Conservation (phyloP, 2,797 vertebrate genomes). For the Aeoliscus strigatus region DNA sequence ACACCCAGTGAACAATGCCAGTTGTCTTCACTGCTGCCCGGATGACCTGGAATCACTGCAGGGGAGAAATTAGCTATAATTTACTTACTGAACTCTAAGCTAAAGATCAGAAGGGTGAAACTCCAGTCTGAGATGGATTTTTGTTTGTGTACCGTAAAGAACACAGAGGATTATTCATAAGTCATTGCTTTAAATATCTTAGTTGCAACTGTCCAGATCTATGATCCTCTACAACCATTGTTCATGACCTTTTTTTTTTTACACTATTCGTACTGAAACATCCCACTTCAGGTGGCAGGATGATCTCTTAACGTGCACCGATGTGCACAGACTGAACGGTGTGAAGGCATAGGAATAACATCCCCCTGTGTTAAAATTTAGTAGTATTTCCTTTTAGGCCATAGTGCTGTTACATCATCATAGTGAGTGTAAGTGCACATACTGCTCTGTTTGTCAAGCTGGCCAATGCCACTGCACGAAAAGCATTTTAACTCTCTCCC, state of each 20-base stretch:
- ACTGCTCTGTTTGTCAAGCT: slow-evolving; percentile 16
- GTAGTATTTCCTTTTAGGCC: slow-evolving; percentile 21
- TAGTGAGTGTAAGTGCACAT: slow-evolving; percentile 11
- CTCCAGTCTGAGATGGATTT: background rate
- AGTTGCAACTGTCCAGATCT: background rate
- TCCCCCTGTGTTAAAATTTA: slow-evolving; percentile 19
- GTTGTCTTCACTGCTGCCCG: background rate
- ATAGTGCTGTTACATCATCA: slow-evolving; percentile 32
- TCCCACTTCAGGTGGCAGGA: slow-evolving; percentile 8
- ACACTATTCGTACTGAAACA: slow-evolving; percentile 9
- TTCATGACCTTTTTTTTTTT: slow-evolving; percentile 6
- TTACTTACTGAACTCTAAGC: background rate
- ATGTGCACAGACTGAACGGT: slow-evolving; percentile 33
- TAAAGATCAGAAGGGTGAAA: background rate
- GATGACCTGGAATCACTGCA: background rate
- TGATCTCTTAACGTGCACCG: slow-evolving; percentile 26
- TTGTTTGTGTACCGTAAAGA: background rate
- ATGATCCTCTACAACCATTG: too few relatives aligned
- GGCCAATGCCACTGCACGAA: slow-evolving; percentile 23
- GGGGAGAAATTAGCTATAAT: background rate
- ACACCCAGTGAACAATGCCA: background rate
- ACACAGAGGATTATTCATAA: too few relatives aligned
- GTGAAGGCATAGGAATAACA: slow-evolving; percentile 19
- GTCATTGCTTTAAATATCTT: background rate
- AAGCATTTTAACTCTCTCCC: slow-evolving; percentile 21